These are phyloP conservation scores for Neomonachus schauinslandi DNA, from an alignment of 2,113 vertebrate genomes.

Conservation along the genomic window DNA sequence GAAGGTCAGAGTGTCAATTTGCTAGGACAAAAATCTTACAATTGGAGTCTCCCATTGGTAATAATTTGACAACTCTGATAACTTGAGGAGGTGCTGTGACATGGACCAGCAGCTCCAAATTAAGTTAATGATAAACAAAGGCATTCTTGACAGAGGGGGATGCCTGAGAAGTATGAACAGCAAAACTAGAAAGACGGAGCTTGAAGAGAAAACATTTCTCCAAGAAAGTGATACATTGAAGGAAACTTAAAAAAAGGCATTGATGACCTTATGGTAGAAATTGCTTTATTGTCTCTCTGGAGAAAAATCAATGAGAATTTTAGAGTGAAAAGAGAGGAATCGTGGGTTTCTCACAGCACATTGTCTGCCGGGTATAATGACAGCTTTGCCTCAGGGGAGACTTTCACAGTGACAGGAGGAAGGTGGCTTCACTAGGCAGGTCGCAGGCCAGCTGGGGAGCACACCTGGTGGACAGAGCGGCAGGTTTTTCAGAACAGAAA, in stretches of 20 bases:
- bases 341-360: not conserved
- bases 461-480: not conserved
- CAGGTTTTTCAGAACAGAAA: not conserved
- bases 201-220: not conserved
- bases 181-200: not conserved
- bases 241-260: not conserved
- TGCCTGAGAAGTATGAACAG: not conserved
- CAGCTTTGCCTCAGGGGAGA: not conserved
- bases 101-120: not conserved
- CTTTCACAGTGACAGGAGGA: not conserved
- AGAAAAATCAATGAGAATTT: conserved; percentile 43
- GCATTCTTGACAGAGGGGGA: not conserved
- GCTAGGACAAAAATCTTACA: not conserved
- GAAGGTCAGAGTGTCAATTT: not conserved
- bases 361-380: not conserved
- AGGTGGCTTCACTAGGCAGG: not conserved
- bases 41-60: not conserved
- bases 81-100: not conserved
- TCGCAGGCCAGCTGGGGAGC: not conserved
- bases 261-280: not conserved
- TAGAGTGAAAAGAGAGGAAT: not conserved
- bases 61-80: not conserved
- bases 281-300: not conserved
- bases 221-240: conserved; percentile 21
- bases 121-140: not conserved